These are phyloP conservation scores for Augiades crinisus DNA, from an alignment of 2,888 invertebrate genomes.

Conservation along the genomic window DNA sequence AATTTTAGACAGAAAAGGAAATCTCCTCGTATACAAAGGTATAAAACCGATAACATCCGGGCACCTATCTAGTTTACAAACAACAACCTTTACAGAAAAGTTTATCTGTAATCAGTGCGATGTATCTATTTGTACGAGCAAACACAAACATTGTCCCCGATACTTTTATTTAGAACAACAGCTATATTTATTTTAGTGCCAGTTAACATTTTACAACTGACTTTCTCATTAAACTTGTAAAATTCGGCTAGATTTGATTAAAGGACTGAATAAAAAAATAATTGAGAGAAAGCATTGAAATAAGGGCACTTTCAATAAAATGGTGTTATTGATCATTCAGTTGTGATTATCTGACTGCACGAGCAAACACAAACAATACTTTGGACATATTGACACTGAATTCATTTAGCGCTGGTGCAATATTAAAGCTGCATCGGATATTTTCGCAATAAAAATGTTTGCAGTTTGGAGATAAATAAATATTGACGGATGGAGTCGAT, in stretches of 20 bases:
- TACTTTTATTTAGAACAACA: not conserved
- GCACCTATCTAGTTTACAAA: not conserved
- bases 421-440: constrained; percentile 13
- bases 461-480: not conserved
- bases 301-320: not conserved
- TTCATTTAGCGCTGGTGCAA: constrained; percentile 8
- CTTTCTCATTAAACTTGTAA: no score
- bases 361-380: constrained; percentile 21
- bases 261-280: not conserved
- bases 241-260: no score
- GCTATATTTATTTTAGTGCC: constrained; percentile 1
- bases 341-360: constrained; percentile 8
- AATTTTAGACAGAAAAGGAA: no score
- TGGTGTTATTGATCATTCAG: not conserved
- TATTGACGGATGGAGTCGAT: not conserved
- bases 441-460: constrained; percentile 17
- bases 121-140: not conserved
- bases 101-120: not conserved
- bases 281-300: not conserved
- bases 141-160: not conserved
- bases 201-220: no score
- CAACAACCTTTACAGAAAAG: not conserved
- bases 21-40: no score
- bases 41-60: no score
- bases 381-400: constrained; percentile 17